phyloP scores from a whole-genome alignment of 2,888 invertebrate genomes.

The Chydorus sphaericus region DNA sequence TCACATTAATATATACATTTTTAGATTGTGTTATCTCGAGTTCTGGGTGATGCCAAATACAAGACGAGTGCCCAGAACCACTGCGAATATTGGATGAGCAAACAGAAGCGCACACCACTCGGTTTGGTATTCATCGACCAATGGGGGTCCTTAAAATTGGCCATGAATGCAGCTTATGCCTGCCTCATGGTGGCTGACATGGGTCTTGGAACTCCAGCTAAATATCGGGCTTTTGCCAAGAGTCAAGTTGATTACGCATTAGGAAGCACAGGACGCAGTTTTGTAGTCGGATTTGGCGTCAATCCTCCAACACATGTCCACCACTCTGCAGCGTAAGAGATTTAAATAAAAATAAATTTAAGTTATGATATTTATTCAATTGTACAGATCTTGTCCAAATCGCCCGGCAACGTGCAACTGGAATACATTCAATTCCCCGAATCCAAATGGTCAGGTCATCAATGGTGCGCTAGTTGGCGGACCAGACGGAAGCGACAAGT shows the following conservation, averaged over 20 bases:
- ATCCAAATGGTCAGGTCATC: slow-evolving; percentile 37
- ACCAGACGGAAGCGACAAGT: slow-evolving; percentile 37
- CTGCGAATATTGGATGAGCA: slow-evolving; percentile 34
- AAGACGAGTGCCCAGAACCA: slow-evolving; percentile 32
- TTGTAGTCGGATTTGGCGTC: slow-evolving; percentile 38
- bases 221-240: slow-evolving; percentile 35
- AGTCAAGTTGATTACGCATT: slow-evolving; percentile 40
- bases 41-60: slow-evolving; percentile 29
- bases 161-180: slow-evolving; percentile 39
- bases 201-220: slow-evolving; percentile 25
- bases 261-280: slow-evolving; percentile 38
- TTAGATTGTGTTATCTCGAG: slow-evolving; percentile 32
- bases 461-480: slow-evolving; percentile 42
- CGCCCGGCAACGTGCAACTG: slow-evolving; percentile 35
- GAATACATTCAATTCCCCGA: slow-evolving; percentile 30
- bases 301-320: slow-evolving; percentile 38
- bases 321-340: slow-evolving; percentile 36
- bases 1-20: background rate
- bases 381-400: slow-evolving; percentile 38
- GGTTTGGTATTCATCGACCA: slow-evolving; percentile 21
- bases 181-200: slow-evolving; percentile 36
- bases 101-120: slow-evolving; percentile 29
- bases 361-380: background rate
- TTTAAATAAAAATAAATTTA: background rate
- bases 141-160: slow-evolving; percentile 32